Evolutionary conservation across 2,113 vertebrate genomes (phyloP), one percentile per base, ranked within the genome.

Genomic region (Sus scrofa): DNA sequence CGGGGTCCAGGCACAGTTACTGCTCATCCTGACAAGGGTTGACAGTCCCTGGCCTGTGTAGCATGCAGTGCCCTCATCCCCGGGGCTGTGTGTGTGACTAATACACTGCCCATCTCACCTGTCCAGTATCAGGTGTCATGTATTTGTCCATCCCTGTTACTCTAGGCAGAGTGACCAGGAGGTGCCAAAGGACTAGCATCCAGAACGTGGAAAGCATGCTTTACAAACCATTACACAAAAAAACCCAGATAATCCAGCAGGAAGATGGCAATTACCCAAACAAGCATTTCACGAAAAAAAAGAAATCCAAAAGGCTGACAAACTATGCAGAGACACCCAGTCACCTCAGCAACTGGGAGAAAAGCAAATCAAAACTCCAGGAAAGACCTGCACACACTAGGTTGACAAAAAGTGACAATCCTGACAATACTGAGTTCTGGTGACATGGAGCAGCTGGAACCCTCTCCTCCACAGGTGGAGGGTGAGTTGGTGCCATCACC

Each of bases 401-500:
- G 56, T 0, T 6, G 39, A 32, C 39, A 16, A 13, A 77, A 26
- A 16, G 20, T 5, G 34, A 37, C 54, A 26, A 24, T 50, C 11
- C 34, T 15, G 84, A n/a, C 37, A 27, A 7, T 3, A 50, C 22
- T 27, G 39, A 2, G 52, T 14, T 62, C 54, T 44, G 2, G 22
- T 13, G 71, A 67, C 27, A 18, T 2, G 67, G n/a, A 27, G n/a
- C 9, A 10, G 63, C 13, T 14, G 22, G 62, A 9, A 20, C 71
- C 39, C 65, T 39, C 34, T 6, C 12, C 39, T 7, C 15, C 2
- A 8, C 58, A 1, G 58, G 44, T 18, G 30, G 22, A 13, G 39
- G 74, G 74, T 19, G 2, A 19, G 27, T 3, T 0, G 4, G 24
- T 1, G 19, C 75, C 1, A 3, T 16, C 26, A 11, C 50, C 3